These are phyloP conservation scores for Chydorus sphaericus DNA, from an alignment of 2,888 invertebrate genomes.

Conservation along the genomic window DNA sequence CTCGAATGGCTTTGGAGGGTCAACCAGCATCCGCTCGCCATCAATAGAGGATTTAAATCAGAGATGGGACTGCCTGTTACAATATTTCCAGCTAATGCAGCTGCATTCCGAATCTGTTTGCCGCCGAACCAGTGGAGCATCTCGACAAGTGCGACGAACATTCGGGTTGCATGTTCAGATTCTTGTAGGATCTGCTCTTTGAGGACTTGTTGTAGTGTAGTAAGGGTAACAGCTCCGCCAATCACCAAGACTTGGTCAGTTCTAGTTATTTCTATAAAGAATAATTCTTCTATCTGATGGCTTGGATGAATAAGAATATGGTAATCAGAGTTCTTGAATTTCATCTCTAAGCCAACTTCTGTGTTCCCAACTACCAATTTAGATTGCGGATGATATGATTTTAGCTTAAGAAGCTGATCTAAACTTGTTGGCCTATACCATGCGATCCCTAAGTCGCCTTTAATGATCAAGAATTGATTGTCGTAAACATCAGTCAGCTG, in stretches of 20 bases:
- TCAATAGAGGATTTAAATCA: slow-evolving; percentile 80
- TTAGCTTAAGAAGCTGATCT: slow-evolving; percentile 50
- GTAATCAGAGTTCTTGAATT: slow-evolving; percentile 67
- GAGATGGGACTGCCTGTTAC: slow-evolving; percentile 93
- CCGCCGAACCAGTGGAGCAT: slow-evolving; percentile 94
- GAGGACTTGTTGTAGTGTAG: slow-evolving; percentile 44
- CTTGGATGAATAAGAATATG: slow-evolving; percentile 61
- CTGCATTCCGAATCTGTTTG: slow-evolving; percentile 88
- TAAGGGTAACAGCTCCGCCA: slow-evolving; percentile 67
- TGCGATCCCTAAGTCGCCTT: slow-evolving; percentile 44
- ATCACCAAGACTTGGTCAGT: slow-evolving; percentile 44
- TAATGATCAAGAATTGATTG: slow-evolving; percentile 42
- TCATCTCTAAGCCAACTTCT: slow-evolving; percentile 72
- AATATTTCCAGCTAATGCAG: slow-evolving; percentile 81
- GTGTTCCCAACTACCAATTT: slow-evolving; percentile 82
- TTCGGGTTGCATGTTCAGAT: slow-evolving; percentile 34
- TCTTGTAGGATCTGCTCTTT: not conserved
- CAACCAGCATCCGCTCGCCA: slow-evolving; percentile 45
- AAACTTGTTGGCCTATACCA: slow-evolving; percentile 66
- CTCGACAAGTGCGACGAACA: slow-evolving; percentile 42
- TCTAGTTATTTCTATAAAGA: slow-evolving; percentile 42
- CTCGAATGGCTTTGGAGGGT: slow-evolving; percentile 16
- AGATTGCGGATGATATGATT: slow-evolving; percentile 46
- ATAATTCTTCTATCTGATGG: slow-evolving; percentile 49
- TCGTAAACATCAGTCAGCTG: slow-evolving; percentile 32